Conservation (phyloP, 2,113 vertebrate species). For the Zingel zingel region DNA sequence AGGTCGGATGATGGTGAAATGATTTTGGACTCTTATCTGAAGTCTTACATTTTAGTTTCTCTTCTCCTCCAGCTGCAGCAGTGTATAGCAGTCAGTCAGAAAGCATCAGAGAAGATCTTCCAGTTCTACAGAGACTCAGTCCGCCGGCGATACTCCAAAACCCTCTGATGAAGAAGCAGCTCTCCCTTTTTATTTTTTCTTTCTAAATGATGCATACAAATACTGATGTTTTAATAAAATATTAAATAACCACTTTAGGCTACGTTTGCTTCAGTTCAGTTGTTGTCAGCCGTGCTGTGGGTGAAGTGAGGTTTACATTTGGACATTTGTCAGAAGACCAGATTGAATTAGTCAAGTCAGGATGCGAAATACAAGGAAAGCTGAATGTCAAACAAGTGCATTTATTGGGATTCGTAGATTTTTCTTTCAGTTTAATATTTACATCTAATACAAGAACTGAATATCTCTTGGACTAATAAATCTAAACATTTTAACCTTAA, state of each 20-base stretch:
- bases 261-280: constrained; percentile 18
- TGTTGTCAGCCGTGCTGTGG: constrained; percentile 8
- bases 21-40: not conserved
- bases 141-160: constrained; percentile 89
- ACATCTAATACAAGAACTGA: constrained; percentile 67
- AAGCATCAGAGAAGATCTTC: constrained; percentile 88
- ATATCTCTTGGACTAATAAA: constrained; percentile 28
- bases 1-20: not conserved
- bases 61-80: constrained; percentile 88
- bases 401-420: constrained; percentile 73
- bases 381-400: constrained; percentile 69
- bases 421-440: constrained; percentile 65
- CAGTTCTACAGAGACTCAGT: constrained; percentile 91
- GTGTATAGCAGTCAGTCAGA: constrained; percentile 88
- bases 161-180: constrained; percentile 60
- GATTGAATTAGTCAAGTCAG: not conserved
- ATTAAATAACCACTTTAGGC: constrained; percentile 11
- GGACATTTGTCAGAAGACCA: not conserved
- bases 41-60: not conserved
- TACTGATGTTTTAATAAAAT: constrained; percentile 57
- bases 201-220: not conserved
- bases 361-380: constrained; percentile 21
- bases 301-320: not conserved
- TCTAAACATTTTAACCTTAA: constrained; percentile 34
- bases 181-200: constrained; percentile 4